These are phyloP conservation scores for Nycticebus coucang DNA, from an alignment of 2,113 vertebrate species.

Conservation along the genomic window DNA sequence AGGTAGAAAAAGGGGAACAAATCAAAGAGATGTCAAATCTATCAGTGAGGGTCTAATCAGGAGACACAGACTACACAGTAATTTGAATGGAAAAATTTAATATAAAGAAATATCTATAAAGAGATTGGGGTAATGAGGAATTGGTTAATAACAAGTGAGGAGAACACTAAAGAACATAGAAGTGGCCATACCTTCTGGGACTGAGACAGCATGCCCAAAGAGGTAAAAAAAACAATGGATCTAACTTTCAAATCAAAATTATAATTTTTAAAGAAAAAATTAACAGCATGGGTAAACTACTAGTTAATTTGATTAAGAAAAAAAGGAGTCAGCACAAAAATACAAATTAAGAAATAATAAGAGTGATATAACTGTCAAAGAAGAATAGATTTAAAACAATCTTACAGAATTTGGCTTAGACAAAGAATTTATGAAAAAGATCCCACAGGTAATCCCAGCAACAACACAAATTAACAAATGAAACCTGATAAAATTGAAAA, in stretches of 20 bases:
- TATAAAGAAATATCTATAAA: background rate
- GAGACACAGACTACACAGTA: background rate
- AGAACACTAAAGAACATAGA: background rate
- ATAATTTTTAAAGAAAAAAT: background rate
- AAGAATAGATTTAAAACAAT: background rate
- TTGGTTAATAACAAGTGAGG: background rate
- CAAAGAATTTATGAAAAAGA: too few species aligned
- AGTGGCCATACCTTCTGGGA: background rate
- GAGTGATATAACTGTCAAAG: background rate
- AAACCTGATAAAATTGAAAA: too few species aligned
- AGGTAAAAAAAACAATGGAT: background rate
- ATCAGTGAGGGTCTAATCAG: background rate
- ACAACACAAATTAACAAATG: too few species aligned
- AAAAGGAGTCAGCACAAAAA: background rate
- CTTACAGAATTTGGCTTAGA: too few species aligned
- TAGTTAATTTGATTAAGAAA: conserved; percentile 2
- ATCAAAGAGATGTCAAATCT: background rate
- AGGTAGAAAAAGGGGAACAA: background rate
- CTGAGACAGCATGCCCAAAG: background rate
- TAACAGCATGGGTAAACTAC: background rate
- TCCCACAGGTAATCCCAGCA: too few species aligned
- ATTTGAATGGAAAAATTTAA: conserved; percentile 2
- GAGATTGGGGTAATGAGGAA: background rate
- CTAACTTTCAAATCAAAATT: background rate
- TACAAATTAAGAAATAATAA: background rate